Evolutionary conservation across 2,888 invertebrate species (phyloP).

Genomic region (Archips xylosteana): DNA sequence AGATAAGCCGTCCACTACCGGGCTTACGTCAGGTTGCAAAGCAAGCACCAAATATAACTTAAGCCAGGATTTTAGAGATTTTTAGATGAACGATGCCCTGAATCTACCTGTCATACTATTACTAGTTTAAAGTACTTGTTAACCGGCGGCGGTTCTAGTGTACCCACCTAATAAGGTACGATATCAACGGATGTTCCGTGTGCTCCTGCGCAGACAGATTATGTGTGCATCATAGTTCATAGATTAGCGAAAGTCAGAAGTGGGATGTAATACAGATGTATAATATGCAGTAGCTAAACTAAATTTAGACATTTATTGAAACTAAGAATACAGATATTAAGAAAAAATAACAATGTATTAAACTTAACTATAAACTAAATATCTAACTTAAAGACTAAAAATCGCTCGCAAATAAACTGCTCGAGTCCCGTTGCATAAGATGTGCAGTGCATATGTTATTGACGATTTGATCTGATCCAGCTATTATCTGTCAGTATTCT

Average conservation of each 20-base stretch:
- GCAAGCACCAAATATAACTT: neutral
- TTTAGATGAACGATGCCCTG: neutral
- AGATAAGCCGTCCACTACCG: slow-evolving; percentile 9
- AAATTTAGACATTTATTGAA: no score
- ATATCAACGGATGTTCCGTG: slow-evolving; percentile 68
- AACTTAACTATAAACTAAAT: no score
- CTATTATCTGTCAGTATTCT: neutral
- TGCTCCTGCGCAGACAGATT: slow-evolving; percentile 67
- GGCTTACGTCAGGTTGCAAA: neutral
- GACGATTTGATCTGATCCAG: neutral
- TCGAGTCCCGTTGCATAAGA: no score
- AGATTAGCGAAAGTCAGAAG: slow-evolving; percentile 48
- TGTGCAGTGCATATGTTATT: no score
- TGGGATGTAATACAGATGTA: slow-evolving; percentile 15
- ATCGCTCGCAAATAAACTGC: no score
- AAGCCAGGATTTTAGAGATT: neutral
- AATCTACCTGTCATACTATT: neutral
- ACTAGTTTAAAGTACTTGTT: neutral
- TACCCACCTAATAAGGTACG: slow-evolving; percentile 42
- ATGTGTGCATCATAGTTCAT: slow-evolving; percentile 55
- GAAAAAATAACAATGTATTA: no score
- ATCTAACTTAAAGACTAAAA: no score
- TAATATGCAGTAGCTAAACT: no score
- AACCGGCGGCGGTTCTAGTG: neutral
- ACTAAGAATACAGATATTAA: no score